Evolutionary conservation across 2,888 invertebrate species (phyloP).

Genomic region (Pyrgus malvae): DNA sequence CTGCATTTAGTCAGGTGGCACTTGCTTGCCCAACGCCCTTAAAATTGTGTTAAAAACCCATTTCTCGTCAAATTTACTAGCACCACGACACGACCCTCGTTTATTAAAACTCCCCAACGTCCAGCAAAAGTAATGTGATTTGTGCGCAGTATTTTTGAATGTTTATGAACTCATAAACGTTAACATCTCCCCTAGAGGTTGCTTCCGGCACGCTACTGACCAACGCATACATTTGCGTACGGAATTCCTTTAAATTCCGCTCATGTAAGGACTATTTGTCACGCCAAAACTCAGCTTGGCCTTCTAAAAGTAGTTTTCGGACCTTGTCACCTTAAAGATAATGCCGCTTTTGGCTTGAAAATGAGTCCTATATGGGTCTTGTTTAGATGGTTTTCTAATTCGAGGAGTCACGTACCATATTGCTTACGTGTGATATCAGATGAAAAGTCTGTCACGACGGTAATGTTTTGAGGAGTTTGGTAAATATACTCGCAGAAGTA

Average conservation of each 20-base stretch:
- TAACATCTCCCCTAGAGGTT: slow-evolving; percentile 13
- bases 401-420: slow-evolving; percentile 33
- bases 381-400: slow-evolving; percentile 5
- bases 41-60: too few relatives aligned
- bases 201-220: slow-evolving; percentile 18
- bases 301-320: not conserved
- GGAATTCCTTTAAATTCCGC: slow-evolving; percentile 31
- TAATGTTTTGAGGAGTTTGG: slow-evolving; percentile 9
- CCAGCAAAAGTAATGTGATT: slow-evolving; percentile 17
- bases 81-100: not conserved
- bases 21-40: too few relatives aligned
- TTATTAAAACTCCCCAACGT: not conserved
- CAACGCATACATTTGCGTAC: slow-evolving; percentile 31
- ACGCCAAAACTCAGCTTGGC: slow-evolving; percentile 15
- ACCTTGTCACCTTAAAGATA: slow-evolving; percentile 7
- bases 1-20: too few relatives aligned
- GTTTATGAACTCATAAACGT: slow-evolving; percentile 27
- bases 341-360: slow-evolving; percentile 10
- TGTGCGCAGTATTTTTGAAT: slow-evolving; percentile 22
- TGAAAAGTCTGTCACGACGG: slow-evolving; percentile 12
- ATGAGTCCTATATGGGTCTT: not conserved
- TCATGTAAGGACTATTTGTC: slow-evolving; percentile 29
- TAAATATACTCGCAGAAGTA: too few relatives aligned
- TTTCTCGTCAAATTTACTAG: too few relatives aligned
- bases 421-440: slow-evolving; percentile 27